A percentile compares a stretch with the other conserved stretches of the same genome.
These are phyloP conservation scores for Antedon mediterranea DNA, from an alignment of 53 echinoderm and acorn worm species.

Conservation along the genomic window DNA sequence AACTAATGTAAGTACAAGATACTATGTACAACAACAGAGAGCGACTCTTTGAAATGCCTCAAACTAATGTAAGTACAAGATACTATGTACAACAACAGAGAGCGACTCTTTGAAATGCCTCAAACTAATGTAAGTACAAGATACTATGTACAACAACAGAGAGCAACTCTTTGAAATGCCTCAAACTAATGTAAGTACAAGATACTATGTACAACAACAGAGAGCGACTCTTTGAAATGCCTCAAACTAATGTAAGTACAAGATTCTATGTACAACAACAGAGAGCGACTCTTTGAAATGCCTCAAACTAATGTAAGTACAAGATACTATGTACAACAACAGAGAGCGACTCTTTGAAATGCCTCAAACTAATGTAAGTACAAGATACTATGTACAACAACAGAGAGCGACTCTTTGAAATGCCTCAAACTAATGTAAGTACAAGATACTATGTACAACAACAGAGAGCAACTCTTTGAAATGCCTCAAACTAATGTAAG, in stretches of 20 bases:
- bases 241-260: conserved; percentile 84
- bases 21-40: conserved; percentile 99
- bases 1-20: conserved; percentile 86
- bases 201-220: conserved; percentile 98
- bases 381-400: conserved; percentile 96
- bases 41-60: conserved; percentile 86
- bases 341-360: conserved; percentile 96
- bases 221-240: conserved; percentile 93
- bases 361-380: conserved; percentile 86
- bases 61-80: conserved; percentile 92
- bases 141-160: conserved; percentile 97
- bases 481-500: conserved; percentile 88
- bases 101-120: conserved; percentile 91
- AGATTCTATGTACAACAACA: conserved; percentile 99
- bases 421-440: conserved; percentile 90
- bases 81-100: conserved; percentile 98
- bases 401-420: conserved; percentile 95
- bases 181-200: conserved; percentile 81
- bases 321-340: conserved; percentile 96
- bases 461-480: conserved; percentile 96
- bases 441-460: conserved; percentile 95
- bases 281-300: conserved; percentile 94
- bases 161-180: conserved; percentile 96
- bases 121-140: conserved; percentile 88
- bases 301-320: conserved; percentile 86